Conservation (phyloP, 2,888 invertebrate species). For the Diaprepes abbreviatus region DNA sequence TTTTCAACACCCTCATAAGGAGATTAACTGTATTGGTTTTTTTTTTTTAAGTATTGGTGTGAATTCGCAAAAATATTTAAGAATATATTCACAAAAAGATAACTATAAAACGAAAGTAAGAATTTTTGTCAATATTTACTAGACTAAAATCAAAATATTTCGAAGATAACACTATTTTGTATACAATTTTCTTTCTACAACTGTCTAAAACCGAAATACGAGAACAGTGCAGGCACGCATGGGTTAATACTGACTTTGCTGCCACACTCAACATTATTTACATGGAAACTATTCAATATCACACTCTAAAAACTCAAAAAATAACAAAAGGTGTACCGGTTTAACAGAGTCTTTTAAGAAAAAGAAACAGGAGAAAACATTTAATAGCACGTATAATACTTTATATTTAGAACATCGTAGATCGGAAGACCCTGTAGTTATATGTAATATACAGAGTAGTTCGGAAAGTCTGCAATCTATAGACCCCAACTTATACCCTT, state of each 20-base stretch:
- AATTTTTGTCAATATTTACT: too few species aligned
- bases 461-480: too few species aligned
- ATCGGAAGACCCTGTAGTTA: conserved; percentile 20
- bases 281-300: conserved; percentile 45
- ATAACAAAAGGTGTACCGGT: neutral
- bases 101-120: too few species aligned
- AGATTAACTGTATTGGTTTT: too few species aligned
- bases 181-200: conserved; percentile 12
- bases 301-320: conserved; percentile 40
- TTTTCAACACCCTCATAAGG: too few species aligned
- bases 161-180: neutral
- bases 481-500: too few species aligned
- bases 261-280: conserved; percentile 64
- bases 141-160: too few species aligned
- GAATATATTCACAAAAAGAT: too few species aligned
- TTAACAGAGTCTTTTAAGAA: conserved; percentile 29
- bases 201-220: conserved; percentile 30
- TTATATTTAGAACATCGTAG: conserved; percentile 7
- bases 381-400: conserved; percentile 53
- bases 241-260: conserved; percentile 67
- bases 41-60: too few species aligned
- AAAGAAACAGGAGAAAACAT: conserved; percentile 63
- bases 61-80: too few species aligned
- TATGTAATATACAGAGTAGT: neutral
- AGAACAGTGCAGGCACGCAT: conserved; percentile 66